Evolutionary conservation across 2,888 invertebrate genomes (phyloP), one percentile per base, ranked within the genome.

Genomic region (Anarsia innoxiella): DNA sequence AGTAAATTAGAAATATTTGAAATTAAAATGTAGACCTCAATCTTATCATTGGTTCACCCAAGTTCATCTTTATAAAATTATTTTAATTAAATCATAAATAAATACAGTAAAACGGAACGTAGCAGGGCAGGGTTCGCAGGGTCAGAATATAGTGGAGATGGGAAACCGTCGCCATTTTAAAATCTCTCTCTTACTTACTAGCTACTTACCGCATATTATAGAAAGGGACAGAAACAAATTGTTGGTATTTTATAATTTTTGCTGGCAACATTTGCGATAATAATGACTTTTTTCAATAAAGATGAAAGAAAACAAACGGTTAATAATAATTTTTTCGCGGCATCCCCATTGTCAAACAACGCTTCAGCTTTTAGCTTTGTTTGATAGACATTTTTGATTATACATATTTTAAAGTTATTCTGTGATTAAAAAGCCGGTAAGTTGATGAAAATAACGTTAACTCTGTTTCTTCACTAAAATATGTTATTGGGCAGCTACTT

Each of bases 321-420:
- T 51, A 56, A 47, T 57, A 53, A 49, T 51, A 54, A 45, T 62
- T 61, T 56, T 61, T 62, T 56, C 48, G 53, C 60, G 58, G 60
- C 54, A 60, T 60, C 59, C 56, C 61, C 49, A 51, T 46, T 48
- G 42, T 42, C 40, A 38, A 43, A 41, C 48, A 45, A 42, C 36
- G 33, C 40, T 38, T 33, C 37, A 41, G n/a, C 19, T 5, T 9
- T 2, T 41, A 39, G 45, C 44, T 38, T 39, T 45, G 40, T 33
- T 38, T 36, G 36, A 25, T 41, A 37, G 36, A 40, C 23, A 26
- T 39, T 42, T 39, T 28, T 29, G 26, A 40, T 28, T 19, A 36
- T 35, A 31, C 23, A 37, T 42, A 41, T 41, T 40, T 31, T 45
- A 34, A 34, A 34, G 30, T 36, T 41, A 32, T 33, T 9, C 34